Evolutionary conservation across 2,888 invertebrate genomes (phyloP), one percentile per base, ranked within the genome.

Genomic region (Drosophila setosimentum): DNA sequence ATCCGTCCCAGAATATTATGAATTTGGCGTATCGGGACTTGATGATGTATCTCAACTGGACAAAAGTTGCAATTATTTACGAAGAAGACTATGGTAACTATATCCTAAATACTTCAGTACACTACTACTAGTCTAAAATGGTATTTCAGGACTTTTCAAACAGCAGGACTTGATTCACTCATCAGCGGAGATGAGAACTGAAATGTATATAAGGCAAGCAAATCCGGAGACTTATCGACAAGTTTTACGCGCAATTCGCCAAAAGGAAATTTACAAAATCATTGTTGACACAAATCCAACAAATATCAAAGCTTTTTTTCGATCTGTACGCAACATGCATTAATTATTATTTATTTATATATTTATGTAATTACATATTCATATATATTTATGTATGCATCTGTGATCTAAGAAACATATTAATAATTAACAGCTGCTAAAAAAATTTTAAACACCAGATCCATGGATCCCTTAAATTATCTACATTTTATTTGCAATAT

Each of bases 1-100:
- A 97, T 92, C 99, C 99, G 0, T 95, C 97, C 13, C 96, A 97
- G 78, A 95, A 95, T 65, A 94, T 97, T 78, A 95, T 98, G 92
- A 97, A 97, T 91, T 94, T 94, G 91, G 97, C 97, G 0, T 97
- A 98, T 93, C 95, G 96, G 67, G 98, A 98, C 90, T 95, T 98
- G 79, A 97, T 98, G 92, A 94, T 95, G 13, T 97, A 97, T 92
- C 95, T 98, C 72, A 97, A 98, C 92, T 99, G 99, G 99, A 97
- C 97, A 3, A 96, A 96, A 91, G 97, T 98, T 89, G 98, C 98
- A 0, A 96, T 99, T 64, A 95, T 99, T 51, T 99, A 98, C 91
- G 98, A 99, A 91, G 97, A 98, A 89, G 98, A 98, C 86, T 96
- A 96, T 91, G 97, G 97, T 97, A 91, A 94, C 24, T 54, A 35